Base-by-base conservation (phyloP, 1,140 invertebrate species). In the Parapsyche elsis region DNA sequence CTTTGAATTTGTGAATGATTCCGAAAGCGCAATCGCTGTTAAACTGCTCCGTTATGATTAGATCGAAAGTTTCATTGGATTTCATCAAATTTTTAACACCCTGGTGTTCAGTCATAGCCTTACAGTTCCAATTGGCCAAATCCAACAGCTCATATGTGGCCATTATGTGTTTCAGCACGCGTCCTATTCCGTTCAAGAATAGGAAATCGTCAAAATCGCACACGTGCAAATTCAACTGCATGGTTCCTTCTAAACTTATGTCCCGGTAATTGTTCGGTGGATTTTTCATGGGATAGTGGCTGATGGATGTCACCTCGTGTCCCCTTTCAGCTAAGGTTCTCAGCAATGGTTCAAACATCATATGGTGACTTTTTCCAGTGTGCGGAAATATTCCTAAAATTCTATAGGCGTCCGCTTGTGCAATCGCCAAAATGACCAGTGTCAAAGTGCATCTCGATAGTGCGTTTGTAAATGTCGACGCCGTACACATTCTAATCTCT, bases 291-390 rank as follows among this genome's bases (percentile, higher is more conserved):
- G 91, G 91, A 81, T 92, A 93, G 75, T 91, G 90, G 9, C 91
- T 92, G 0, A 94, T 83, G 1, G 94, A 91, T 0, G 92, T 94
- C 0, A 95, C 71, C 12, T 94, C 86, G 84, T 95, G 93, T 5
- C 93, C 93, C 19, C 90, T 89, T 23, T 86, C 86, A 0, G 90
- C 90, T 30, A 95, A 84, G 44, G 90, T 91, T 4, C 90, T 85
- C 30, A 94, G 85, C 0, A 95, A 84, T 0, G 93, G 92, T 73
- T 92, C 88, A 80, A 94, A 93, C 14, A 93, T 91, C 49, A 91
- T 89, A 81, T 92, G 92, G 84, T 95, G 94, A 84, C 94, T 95
- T 81, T 91, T 92, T 0, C 93, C 92, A 0, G 90, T 88, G 85
- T 94, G 91, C 0, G 92, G 91, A 81, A 94, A 90, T 0, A 94